These are phyloP conservation scores for Leptinotarsa tumamoca DNA, from an alignment of 2,888 invertebrate species.

Conservation along the genomic window DNA sequence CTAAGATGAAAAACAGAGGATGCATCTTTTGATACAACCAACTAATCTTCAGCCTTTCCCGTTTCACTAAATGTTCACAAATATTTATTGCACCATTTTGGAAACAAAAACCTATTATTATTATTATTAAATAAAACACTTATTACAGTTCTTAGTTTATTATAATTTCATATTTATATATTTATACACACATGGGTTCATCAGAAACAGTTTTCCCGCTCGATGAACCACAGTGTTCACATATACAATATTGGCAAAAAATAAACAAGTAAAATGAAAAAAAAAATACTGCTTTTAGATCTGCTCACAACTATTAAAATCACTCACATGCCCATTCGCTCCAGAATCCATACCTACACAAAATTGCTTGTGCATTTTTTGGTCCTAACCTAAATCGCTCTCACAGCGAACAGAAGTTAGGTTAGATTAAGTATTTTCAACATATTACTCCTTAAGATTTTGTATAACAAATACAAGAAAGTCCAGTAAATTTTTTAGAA, in stretches of 20 bases:
- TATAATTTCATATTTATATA: conserved; percentile 63
- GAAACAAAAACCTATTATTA: too few relatives aligned
- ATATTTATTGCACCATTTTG: too few relatives aligned
- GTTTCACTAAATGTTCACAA: too few relatives aligned
- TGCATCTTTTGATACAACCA: too few relatives aligned
- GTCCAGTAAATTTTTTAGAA: conserved; percentile 41
- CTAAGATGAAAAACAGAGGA: too few relatives aligned
- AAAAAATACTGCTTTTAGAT: conserved; percentile 62
- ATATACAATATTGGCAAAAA: conserved; percentile 64
- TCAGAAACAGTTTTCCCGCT: conserved; percentile 60
- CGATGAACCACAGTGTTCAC: conserved; percentile 56
- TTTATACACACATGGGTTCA: conserved; percentile 65
- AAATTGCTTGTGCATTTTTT: conserved; percentile 62
- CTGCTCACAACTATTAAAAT: conserved; percentile 62
- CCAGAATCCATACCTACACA: conserved; percentile 56
- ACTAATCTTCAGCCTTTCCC: too few relatives aligned
- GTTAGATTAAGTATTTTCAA: conserved; percentile 42
- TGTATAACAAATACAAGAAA: conserved; percentile 44
- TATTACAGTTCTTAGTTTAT: conserved; percentile 65
- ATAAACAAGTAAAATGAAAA: conserved; percentile 59
- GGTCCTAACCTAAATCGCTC: conserved; percentile 40
- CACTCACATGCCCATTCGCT: conserved; percentile 55
- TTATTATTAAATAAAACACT: conserved; percentile 61
- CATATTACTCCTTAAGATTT: conserved; percentile 38
- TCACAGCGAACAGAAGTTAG: conserved; percentile 37